These are phyloP conservation scores for Hylaeus anthracinus DNA, from an alignment of 1,140 invertebrate genomes.

Conservation along the genomic window DNA sequence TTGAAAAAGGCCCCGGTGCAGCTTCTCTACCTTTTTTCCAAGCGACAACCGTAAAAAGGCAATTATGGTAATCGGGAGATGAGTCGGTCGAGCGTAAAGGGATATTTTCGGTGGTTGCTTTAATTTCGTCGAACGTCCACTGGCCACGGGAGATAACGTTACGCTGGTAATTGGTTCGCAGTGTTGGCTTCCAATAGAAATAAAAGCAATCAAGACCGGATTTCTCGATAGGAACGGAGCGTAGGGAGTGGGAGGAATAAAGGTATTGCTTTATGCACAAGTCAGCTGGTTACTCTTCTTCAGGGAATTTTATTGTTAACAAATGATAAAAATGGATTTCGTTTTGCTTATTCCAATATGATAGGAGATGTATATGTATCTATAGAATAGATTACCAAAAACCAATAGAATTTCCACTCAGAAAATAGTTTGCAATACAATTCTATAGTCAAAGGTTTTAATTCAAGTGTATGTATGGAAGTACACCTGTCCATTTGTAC, in stretches of 20 bases:
- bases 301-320: too few species aligned
- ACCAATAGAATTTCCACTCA: too few species aligned
- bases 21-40: neutral
- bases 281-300: too few species aligned
- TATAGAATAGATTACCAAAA: too few species aligned
- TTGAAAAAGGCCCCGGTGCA: too few species aligned
- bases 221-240: neutral
- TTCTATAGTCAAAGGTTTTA: too few species aligned
- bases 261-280: neutral
- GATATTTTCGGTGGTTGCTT: constrained; percentile 11
- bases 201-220: neutral
- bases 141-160: constrained; percentile 1
- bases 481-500: too few species aligned
- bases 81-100: neutral
- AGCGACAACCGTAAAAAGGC: constrained; percentile 16
- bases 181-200: neutral
- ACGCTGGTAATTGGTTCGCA: constrained; percentile 8
- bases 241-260: neutral
- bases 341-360: too few species aligned
- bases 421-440: too few species aligned
- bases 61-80: constrained; percentile 38
- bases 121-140: neutral
- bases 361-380: too few species aligned
- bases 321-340: too few species aligned
- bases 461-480: too few species aligned